These are phyloP conservation scores for Mohoua ochrocephala DNA, from an alignment of 2,113 vertebrate genomes.

Conservation along the genomic window DNA sequence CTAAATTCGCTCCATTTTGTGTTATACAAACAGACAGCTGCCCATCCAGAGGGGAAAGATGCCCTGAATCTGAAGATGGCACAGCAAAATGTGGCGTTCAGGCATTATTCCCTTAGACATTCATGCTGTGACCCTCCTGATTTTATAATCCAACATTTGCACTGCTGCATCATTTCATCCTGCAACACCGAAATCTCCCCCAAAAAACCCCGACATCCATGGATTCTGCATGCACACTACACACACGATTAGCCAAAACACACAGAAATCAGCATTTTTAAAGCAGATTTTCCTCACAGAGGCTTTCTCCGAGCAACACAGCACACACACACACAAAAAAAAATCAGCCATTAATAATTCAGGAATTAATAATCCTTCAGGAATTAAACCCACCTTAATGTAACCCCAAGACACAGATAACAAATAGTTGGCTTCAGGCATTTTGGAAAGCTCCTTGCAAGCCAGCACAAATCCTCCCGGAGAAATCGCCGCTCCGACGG, in stretches of 20 bases:
- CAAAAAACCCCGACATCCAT: not conserved
- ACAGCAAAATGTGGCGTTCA: not conserved
- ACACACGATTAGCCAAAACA: not conserved
- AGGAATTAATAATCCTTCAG: not conserved
- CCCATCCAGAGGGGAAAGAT: not conserved
- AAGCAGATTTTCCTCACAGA: not conserved
- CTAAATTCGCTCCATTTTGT: not conserved
- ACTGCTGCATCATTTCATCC: not conserved
- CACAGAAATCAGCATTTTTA: not conserved
- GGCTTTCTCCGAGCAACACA: not conserved
- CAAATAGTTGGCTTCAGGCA: constrained; percentile 95
- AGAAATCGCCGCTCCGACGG: constrained; percentile 52
- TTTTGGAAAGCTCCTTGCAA: constrained; percentile 80
- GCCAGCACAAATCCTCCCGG: constrained; percentile 73
- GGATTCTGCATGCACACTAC: not conserved
- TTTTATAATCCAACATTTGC: not conserved
- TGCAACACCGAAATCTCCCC: not conserved
- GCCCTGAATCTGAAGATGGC: not conserved
- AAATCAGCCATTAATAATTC: not conserved
- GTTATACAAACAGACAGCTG: not conserved
- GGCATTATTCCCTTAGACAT: not conserved
- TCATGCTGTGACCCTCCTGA: not conserved
- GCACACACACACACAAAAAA: no score
- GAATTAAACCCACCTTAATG: constrained; percentile 89
- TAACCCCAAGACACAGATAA: constrained; percentile 96